A percentile compares a stretch with the other conserved stretches of the same genome.
phyloP scores from a whole-genome alignment of 2,797 vertebrate genomes.

The Pseudochromis fuscus region DNA sequence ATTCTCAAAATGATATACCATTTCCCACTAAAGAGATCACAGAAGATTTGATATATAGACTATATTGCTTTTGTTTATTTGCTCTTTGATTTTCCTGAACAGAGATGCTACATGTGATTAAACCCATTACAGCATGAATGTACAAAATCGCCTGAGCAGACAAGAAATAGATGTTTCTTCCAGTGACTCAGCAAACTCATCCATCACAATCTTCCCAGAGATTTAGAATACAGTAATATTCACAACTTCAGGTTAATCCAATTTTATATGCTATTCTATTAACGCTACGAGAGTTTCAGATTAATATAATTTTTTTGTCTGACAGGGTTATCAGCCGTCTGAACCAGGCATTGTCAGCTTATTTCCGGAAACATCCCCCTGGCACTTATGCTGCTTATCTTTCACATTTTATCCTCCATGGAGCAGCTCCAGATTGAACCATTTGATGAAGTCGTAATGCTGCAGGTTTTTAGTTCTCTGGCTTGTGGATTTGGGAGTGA shows the following conservation, averaged over 20 bases:
- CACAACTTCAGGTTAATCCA: slow-evolving; percentile 25
- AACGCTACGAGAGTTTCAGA: slow-evolving; percentile 23
- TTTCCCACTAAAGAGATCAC: neutral
- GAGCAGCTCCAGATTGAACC: slow-evolving; percentile 33
- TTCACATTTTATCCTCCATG: slow-evolving; percentile 17
- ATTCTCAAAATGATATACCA: no score
- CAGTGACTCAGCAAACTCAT: slow-evolving; percentile 41
- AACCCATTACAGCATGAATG: neutral
- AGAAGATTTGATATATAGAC: neutral
- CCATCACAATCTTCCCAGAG: neutral
- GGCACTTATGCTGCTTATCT: slow-evolving; percentile 40
- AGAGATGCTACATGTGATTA: neutral
- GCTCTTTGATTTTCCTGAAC: neutral
- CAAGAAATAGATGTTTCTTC: neutral
- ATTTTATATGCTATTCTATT: slow-evolving; percentile 22
- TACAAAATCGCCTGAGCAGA: neutral
- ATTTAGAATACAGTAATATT: slow-evolving; percentile 21
- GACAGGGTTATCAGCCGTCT: slow-evolving; percentile 34
- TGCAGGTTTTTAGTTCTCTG: slow-evolving; percentile 1
- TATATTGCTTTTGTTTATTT: neutral
- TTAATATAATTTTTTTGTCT: slow-evolving; percentile 14
- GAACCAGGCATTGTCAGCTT: slow-evolving; percentile 17
- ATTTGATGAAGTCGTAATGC: slow-evolving; percentile 5
- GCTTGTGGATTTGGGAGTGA: neutral
- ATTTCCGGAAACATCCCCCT: slow-evolving; percentile 32